Evolutionary conservation across 1,140 invertebrate genomes (phyloP).

Genomic region (Bombus fervidus): DNA sequence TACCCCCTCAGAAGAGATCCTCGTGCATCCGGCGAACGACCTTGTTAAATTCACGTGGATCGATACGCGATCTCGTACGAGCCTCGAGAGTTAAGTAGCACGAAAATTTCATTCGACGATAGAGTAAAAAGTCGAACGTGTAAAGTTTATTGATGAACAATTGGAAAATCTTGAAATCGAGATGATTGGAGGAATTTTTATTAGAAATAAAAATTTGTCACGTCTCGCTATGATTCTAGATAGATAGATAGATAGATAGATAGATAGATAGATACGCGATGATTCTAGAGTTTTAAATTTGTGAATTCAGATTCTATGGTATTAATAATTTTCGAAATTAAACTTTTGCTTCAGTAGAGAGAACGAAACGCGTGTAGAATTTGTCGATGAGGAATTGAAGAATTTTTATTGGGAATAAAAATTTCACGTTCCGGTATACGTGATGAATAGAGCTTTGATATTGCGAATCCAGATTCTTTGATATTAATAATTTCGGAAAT

Average conservation of each 20-base stretch:
- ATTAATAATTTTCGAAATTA: too few species aligned
- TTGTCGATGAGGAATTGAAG: background rate
- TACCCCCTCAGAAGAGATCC: background rate
- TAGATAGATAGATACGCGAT: too few species aligned
- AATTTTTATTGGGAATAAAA: background rate
- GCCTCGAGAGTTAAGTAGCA: background rate
- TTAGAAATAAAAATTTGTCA: background rate
- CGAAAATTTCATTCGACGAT: too few species aligned
- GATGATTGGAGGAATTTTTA: background rate
- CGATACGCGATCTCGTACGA: constrained; percentile 12
- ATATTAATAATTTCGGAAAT: too few species aligned
- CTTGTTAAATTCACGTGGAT: constrained; percentile 22
- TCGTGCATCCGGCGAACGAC: background rate
- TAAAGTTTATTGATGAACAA: background rate
- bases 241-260: too few species aligned
- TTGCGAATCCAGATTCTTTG: too few species aligned
- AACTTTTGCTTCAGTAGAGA: too few species aligned
- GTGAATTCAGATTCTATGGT: too few species aligned
- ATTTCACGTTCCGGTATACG: background rate
- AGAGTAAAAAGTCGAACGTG: background rate
- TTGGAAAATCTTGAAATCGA: background rate
- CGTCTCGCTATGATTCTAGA: too few species aligned
- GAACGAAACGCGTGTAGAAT: too few species aligned
- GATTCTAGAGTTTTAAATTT: too few species aligned
- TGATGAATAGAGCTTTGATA: too few species aligned